These are phyloP conservation scores for Heterochromis multidens DNA, from an alignment of 2,113 vertebrate species.

Conservation along the genomic window DNA sequence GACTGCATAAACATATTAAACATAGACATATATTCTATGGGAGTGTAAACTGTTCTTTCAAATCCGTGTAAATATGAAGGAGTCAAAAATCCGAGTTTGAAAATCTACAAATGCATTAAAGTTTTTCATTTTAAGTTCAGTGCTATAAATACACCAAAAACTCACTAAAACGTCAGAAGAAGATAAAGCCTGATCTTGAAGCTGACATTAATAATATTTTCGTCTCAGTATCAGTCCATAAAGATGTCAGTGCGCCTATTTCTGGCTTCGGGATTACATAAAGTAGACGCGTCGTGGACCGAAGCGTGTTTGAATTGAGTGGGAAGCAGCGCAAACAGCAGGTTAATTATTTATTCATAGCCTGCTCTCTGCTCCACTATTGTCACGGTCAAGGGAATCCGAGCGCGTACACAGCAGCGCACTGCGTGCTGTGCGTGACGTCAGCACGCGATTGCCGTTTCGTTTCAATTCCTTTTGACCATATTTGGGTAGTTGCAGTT, in stretches of 20 bases:
- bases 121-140: no score
- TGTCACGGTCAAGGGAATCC: slow-evolving; percentile 48
- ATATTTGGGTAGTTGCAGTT: slow-evolving; percentile 69
- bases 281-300: neutral
- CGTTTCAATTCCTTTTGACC: slow-evolving; percentile 66
- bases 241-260: slow-evolving; percentile 10
- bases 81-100: no score
- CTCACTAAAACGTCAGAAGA: neutral
- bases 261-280: slow-evolving; percentile 19
- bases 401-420: slow-evolving; percentile 2
- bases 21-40: no score
- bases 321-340: slow-evolving; percentile 37
- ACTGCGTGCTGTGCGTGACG: slow-evolving; percentile 49
- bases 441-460: slow-evolving; percentile 45
- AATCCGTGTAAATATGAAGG: neutral
- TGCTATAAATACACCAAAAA: neutral
- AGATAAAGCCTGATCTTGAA: neutral
- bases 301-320: slow-evolving; percentile 25
- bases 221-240: neutral
- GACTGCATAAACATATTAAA: no score
- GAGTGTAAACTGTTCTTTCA: neutral
- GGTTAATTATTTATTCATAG: slow-evolving; percentile 62
- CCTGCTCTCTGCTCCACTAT: slow-evolving; percentile 13
- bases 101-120: no score
- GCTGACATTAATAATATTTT: neutral